Percentiles rank a stretch among this genome's conserved stretches.
Evolutionary conservation across 1,140 invertebrate genomes (phyloP).

Genomic region (Ganaspis sp.): DNA sequence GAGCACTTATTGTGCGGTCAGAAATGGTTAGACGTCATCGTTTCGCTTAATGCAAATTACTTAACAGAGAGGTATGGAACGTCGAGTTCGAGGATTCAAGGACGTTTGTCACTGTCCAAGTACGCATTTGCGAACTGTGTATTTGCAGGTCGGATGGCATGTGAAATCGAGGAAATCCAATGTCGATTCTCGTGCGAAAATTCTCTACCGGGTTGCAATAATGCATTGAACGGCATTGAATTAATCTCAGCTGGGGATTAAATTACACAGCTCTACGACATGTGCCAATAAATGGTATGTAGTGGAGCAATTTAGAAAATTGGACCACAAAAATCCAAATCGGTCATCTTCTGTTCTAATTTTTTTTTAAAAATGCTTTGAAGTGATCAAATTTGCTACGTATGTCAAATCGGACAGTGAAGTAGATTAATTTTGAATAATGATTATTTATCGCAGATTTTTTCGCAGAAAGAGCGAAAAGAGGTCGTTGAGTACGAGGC

Average conservation of each 20-base stretch:
- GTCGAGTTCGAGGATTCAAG: constrained; percentile 39
- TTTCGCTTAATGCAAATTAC: constrained; percentile 42
- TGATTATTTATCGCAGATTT: no score
- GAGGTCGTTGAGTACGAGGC: constrained; percentile 39
- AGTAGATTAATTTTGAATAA: no score
- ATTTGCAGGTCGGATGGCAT: not conserved
- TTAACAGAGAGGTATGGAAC: constrained; percentile 36
- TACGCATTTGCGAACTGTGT: constrained; percentile 34
- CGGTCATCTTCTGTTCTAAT: no score
- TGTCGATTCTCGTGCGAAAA: constrained; percentile 19
- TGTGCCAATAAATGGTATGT: not conserved
- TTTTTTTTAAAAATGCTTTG: not conserved
- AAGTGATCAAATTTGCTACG: no score
- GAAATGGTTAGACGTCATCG: constrained; percentile 28
- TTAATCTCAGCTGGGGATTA: not conserved
- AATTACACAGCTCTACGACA: not conserved
- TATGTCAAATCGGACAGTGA: no score
- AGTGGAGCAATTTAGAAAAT: not conserved
- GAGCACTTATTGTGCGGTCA: not conserved
- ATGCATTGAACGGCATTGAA: constrained; percentile 5
- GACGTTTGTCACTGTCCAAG: constrained; percentile 42
- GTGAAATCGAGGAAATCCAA: constrained; percentile 23
- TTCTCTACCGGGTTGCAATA: not conserved
- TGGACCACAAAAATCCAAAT: no score
- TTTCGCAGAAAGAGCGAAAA: constrained; percentile 32